Evolutionary conservation across 2,797 vertebrate genomes (phyloP).

Genomic region (Nasua narica): DNA sequence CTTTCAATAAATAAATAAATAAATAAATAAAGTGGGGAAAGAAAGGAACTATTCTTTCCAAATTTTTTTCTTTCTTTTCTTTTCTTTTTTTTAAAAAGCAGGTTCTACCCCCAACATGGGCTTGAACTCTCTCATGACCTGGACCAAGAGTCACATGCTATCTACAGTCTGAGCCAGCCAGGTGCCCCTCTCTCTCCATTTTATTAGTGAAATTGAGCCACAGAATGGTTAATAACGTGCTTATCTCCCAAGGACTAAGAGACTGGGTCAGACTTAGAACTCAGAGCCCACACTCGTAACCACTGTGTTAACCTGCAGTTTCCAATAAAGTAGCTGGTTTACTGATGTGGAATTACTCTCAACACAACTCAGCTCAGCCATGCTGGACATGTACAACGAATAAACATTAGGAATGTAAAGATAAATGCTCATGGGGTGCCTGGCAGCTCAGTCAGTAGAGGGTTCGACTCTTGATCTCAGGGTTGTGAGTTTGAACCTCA

Average conservation of each 20-base stretch:
- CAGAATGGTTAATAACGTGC: neutral
- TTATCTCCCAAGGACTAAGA: neutral
- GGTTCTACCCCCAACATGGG: neutral
- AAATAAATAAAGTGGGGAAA: no score
- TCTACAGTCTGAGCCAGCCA: neutral
- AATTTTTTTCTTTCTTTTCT: rapidly evolving
- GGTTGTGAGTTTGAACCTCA: neutral
- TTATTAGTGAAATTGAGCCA: neutral
- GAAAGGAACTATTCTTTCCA: neutral
- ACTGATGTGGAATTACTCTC: neutral
- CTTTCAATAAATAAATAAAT: no score
- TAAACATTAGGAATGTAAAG: neutral
- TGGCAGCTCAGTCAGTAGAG: neutral
- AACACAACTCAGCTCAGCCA: neutral
- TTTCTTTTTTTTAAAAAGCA: neutral
- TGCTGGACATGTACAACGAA: neutral
- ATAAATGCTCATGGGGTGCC: neutral
- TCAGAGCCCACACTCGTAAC: neutral
- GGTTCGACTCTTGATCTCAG: neutral
- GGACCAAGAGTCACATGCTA: neutral
- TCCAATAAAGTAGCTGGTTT: neutral
- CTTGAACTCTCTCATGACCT: neutral
- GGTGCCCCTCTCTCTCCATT: neutral
- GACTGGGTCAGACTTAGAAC: neutral
- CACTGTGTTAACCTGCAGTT: neutral